phyloP scores from a whole-genome alignment of 2,888 invertebrate species.

The Anarsia innoxiella region DNA sequence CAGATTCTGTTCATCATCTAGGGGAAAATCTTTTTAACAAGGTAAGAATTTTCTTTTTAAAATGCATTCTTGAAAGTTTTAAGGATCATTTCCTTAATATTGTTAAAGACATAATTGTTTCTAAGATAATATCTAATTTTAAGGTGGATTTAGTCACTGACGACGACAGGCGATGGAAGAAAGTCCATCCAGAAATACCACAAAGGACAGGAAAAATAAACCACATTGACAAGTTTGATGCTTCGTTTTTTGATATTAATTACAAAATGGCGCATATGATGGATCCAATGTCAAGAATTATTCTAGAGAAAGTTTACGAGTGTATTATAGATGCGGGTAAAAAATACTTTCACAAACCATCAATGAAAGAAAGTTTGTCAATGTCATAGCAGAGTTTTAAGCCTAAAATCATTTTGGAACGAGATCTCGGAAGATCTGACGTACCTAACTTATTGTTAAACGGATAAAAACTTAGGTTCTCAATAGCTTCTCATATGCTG shows the following conservation, averaged over 20 bases:
- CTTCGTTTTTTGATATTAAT: constrained; percentile 79
- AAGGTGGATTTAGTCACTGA: constrained; percentile 84
- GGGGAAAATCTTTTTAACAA: constrained; percentile 1
- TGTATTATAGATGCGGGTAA: constrained; percentile 80
- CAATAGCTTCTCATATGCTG: too few relatives aligned
- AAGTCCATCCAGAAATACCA: constrained; percentile 77
- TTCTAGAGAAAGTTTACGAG: constrained; percentile 82
- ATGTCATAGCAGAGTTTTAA: neutral
- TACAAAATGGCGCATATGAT: constrained; percentile 78
- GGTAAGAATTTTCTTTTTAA: neutral
- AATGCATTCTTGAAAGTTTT: neutral
- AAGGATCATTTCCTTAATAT: neutral
- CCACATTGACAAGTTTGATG: constrained; percentile 79
- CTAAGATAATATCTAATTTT: neutral
- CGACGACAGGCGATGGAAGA: constrained; percentile 80
- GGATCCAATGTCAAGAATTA: constrained; percentile 80
- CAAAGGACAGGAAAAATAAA: constrained; percentile 78
- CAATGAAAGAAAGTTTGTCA: neutral
- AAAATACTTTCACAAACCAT: neutral
- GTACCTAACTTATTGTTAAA: neutral
- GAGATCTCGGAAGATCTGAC: neutral
- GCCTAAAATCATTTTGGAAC: neutral
- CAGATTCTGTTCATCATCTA: neutral
- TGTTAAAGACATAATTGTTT: neutral
- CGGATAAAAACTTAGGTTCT: neutral